These are phyloP conservation scores for Pampusana beccarii DNA, from an alignment of 2,113 vertebrate genomes.

Conservation along the genomic window DNA sequence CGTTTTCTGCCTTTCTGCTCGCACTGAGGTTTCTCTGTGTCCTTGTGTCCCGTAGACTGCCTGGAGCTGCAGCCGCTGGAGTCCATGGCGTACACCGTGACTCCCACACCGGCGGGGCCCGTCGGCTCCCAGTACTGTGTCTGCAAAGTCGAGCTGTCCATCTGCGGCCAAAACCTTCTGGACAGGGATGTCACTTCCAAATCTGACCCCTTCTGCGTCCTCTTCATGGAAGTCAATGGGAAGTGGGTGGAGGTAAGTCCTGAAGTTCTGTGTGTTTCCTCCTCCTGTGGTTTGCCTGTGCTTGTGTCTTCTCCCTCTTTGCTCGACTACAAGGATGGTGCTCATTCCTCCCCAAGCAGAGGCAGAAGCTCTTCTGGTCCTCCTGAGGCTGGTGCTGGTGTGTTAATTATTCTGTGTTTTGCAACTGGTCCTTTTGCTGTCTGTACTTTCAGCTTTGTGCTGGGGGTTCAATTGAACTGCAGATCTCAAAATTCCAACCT, in stretches of 20 bases:
- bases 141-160: slow-evolving; percentile 91
- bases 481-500: neutral
- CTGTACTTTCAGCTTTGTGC: neutral
- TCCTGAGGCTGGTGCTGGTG: fast-evolving
- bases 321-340: neutral
- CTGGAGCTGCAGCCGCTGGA: slow-evolving; percentile 62
- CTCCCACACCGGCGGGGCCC: slow-evolving; percentile 52
- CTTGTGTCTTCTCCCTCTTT: neutral
- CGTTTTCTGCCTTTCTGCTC: fast-evolving
- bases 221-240: slow-evolving; percentile 89
- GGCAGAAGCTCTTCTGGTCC: neutral
- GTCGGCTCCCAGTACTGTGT: slow-evolving; percentile 86
- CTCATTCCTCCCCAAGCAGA: fast-evolving
- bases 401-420: neutral
- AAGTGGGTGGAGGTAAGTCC: slow-evolving; percentile 93
- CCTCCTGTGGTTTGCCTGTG: fast-evolving
- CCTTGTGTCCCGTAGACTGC: slow-evolving; percentile 59
- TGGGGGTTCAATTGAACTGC: neutral
- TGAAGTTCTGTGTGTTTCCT: neutral
- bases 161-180: slow-evolving; percentile 88
- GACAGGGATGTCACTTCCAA: slow-evolving; percentile 97
- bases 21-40: neutral
- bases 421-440: fast-evolving
- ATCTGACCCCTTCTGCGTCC: slow-evolving; percentile 97
- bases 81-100: slow-evolving; percentile 87